Evolutionary conservation across 2,888 invertebrate species (phyloP).

Genomic region (Cenopis cana): DNA sequence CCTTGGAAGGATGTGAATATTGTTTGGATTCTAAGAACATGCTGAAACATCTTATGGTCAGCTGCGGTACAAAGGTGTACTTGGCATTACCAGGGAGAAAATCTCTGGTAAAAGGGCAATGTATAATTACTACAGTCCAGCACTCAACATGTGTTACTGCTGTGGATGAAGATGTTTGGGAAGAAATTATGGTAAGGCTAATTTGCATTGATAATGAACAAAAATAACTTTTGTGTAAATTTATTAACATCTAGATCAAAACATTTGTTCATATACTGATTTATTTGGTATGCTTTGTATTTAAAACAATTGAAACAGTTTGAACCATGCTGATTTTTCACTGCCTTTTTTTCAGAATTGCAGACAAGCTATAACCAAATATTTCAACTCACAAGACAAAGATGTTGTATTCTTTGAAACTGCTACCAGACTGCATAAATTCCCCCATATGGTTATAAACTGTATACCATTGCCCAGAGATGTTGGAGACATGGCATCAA

Average conservation of each 20-base stretch:
- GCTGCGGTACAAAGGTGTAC: conserved; percentile 93
- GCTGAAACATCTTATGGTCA: conserved; percentile 93
- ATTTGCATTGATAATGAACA: no score
- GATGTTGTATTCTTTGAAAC: conserved; percentile 97
- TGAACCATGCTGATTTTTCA: background rate
- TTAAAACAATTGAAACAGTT: background rate
- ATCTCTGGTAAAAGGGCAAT: conserved; percentile 94
- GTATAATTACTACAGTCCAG: conserved; percentile 92
- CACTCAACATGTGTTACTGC: conserved; percentile 92
- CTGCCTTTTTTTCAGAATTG: conserved; percentile 84
- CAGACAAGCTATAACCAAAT: conserved; percentile 90
- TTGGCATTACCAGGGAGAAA: conserved; percentile 91
- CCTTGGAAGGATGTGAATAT: conserved; percentile 91
- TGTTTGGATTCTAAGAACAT: conserved; percentile 93
- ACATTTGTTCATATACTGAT: no score
- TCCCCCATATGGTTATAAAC: conserved; percentile 94
- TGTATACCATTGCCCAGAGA: conserved; percentile 95
- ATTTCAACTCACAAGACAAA: conserved; percentile 90
- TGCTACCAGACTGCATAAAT: conserved; percentile 88
- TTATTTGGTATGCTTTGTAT: background rate
- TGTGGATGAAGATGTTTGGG: conserved; percentile 97
- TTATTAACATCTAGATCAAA: no score
- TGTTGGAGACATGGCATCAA: conserved; percentile 94
- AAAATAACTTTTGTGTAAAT: no score
- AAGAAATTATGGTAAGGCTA: conserved; percentile 89